Conservation (phyloP, 2,113 vertebrate genomes). For the Nicator chloris region DNA sequence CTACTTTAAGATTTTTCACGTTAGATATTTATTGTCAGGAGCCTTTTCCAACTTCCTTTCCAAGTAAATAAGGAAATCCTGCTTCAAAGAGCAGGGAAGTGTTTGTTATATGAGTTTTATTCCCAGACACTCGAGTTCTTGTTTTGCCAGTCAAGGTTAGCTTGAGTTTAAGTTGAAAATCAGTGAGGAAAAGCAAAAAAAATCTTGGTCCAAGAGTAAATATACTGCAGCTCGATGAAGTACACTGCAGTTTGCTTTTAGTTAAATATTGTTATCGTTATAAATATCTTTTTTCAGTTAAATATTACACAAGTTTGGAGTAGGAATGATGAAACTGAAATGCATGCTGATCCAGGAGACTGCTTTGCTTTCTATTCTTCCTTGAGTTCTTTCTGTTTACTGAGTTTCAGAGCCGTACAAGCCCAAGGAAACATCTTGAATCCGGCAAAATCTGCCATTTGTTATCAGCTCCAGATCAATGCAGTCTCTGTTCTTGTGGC, state of each 20-base stretch:
- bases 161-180: not conserved
- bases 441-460: not conserved
- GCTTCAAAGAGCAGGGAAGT: not conserved
- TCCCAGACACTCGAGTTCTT: not conserved
- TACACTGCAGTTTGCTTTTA: not conserved
- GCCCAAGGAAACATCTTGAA: not conserved
- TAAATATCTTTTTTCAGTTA: constrained; percentile 17
- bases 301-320: constrained; percentile 36
- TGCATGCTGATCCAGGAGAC: not conserved
- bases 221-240: not conserved
- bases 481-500: not conserved
- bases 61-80: constrained; percentile 61
- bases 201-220: not conserved
- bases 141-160: not conserved
- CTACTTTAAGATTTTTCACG: not conserved
- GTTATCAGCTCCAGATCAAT: not conserved
- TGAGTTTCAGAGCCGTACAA: not conserved
- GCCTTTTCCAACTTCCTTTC: not conserved
- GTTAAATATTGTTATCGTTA: constrained; percentile 41
- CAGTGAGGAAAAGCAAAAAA: not conserved
- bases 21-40: not conserved
- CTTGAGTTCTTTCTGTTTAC: not conserved
- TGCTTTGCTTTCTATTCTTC: not conserved
- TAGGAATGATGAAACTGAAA: constrained; percentile 10
- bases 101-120: not conserved